These are phyloP conservation scores for Tortricodes alternella DNA, from an alignment of 2,888 invertebrate genomes.

Conservation along the genomic window DNA sequence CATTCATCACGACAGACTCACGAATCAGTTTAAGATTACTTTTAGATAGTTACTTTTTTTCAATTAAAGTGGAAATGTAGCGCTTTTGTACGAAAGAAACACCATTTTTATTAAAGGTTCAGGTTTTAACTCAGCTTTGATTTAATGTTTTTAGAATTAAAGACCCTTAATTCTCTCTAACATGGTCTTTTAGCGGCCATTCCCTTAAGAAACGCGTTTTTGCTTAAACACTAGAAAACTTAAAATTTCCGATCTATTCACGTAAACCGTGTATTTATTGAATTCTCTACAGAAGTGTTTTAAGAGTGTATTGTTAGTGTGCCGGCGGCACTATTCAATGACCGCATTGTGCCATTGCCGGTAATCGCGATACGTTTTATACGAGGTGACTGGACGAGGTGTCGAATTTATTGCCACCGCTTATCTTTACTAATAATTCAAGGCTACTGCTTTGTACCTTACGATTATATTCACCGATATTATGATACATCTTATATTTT, in stretches of 20 bases:
- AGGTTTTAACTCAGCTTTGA: too few species aligned
- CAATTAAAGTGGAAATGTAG: too few species aligned
- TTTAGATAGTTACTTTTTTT: too few species aligned
- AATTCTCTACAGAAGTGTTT: constrained; percentile 36
- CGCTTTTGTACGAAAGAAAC: too few species aligned
- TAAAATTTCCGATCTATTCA: not conserved
- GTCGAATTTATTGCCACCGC: constrained; percentile 56
- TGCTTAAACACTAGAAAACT: not conserved
- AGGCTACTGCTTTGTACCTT: not conserved
- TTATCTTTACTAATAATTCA: constrained; percentile 27
- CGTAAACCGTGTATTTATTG: not conserved
- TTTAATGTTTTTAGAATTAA: too few species aligned
- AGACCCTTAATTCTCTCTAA: too few species aligned
- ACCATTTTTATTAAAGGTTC: too few species aligned
- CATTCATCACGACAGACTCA: too few species aligned
- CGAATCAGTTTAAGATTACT: not conserved
- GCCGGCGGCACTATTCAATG: constrained; percentile 58
- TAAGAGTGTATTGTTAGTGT: constrained; percentile 52
- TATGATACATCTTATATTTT: too few species aligned
- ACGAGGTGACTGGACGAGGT: constrained; percentile 50
- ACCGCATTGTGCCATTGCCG: constrained; percentile 70
- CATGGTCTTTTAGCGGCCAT: too few species aligned
- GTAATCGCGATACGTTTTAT: constrained; percentile 66
- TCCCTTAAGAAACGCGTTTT: not conserved
- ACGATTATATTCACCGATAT: too few species aligned